Conservation (phyloP, 2,797 vertebrate genomes). For the Hippoglossus hippoglossus region DNA sequence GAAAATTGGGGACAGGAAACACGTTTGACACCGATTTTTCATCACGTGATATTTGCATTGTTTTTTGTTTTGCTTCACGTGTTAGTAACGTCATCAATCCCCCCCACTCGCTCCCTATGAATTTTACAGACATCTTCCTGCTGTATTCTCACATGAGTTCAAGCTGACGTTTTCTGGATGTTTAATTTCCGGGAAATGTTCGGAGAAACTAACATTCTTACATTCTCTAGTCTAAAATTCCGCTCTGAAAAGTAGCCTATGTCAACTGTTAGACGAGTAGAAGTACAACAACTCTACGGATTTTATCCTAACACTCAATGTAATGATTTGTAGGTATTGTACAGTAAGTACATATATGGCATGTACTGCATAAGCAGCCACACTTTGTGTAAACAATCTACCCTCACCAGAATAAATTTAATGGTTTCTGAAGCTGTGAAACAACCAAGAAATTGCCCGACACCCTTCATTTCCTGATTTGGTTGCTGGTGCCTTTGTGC, state of each 20-base stretch:
- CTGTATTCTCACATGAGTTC: too few relatives aligned
- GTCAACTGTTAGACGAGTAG: background rate
- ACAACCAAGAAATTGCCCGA: slow-evolving; percentile 50
- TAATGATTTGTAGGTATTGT: background rate
- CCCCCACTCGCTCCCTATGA: too few relatives aligned
- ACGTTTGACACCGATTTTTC: too few relatives aligned
- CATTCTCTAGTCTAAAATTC: too few relatives aligned
- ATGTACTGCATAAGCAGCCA: background rate
- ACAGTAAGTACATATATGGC: background rate
- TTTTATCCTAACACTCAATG: background rate
- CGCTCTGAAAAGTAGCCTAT: background rate
- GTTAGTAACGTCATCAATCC: too few relatives aligned
- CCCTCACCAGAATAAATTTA: slow-evolving; percentile 24
- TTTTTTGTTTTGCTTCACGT: too few relatives aligned
- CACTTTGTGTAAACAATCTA: slow-evolving; percentile 34
- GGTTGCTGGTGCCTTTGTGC: slow-evolving; percentile 48
- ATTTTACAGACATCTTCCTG: too few relatives aligned
- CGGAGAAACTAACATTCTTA: too few relatives aligned
- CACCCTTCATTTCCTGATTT: slow-evolving; percentile 57
- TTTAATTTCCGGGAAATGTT: too few relatives aligned
- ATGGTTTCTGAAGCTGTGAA: slow-evolving; percentile 48
- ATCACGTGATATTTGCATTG: too few relatives aligned
- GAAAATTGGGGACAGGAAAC: too few relatives aligned
- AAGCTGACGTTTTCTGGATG: too few relatives aligned
- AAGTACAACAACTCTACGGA: background rate